These are phyloP conservation scores for Orthosia gracilis DNA, from an alignment of 2,888 invertebrate genomes.

Conservation along the genomic window DNA sequence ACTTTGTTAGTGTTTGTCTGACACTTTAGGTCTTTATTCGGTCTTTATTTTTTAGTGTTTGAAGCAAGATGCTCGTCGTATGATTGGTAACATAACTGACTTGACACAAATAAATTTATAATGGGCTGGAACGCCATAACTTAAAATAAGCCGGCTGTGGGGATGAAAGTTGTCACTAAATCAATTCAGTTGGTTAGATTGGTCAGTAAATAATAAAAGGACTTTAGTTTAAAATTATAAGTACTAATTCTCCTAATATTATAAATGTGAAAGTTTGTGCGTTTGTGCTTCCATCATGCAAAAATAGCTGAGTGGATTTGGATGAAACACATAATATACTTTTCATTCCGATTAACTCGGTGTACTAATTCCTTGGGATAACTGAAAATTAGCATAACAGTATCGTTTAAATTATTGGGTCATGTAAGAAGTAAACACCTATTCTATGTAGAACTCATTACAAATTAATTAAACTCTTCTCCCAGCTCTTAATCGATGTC, in stretches of 20 bases:
- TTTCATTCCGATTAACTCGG: too few relatives aligned
- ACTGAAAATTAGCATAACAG: too few relatives aligned
- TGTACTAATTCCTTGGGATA: too few relatives aligned
- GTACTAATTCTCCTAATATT: too few relatives aligned
- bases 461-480: slow-evolving; percentile 21
- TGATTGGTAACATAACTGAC: not conserved
- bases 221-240: not conserved
- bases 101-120: slow-evolving; percentile 7
- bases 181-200: slow-evolving; percentile 9
- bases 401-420: too few relatives aligned
- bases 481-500: slow-evolving; percentile 1
- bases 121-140: not conserved
- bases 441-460: not conserved
- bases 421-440: too few relatives aligned
- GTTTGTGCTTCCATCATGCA: too few relatives aligned
- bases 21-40: slow-evolving; percentile 21
- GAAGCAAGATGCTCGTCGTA: not conserved
- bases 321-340: too few relatives aligned
- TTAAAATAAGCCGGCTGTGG: not conserved
- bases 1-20: slow-evolving; percentile 15
- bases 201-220: slow-evolving; percentile 9
- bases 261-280: too few relatives aligned
- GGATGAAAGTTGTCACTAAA: slow-evolving; percentile 10
- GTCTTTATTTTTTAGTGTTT: slow-evolving; percentile 16
- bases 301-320: too few relatives aligned